A percentile compares a stretch with the other conserved stretches of the same genome.
phyloP scores from a whole-genome alignment of 2,797 vertebrate species.

The Danio tinwini region DNA sequence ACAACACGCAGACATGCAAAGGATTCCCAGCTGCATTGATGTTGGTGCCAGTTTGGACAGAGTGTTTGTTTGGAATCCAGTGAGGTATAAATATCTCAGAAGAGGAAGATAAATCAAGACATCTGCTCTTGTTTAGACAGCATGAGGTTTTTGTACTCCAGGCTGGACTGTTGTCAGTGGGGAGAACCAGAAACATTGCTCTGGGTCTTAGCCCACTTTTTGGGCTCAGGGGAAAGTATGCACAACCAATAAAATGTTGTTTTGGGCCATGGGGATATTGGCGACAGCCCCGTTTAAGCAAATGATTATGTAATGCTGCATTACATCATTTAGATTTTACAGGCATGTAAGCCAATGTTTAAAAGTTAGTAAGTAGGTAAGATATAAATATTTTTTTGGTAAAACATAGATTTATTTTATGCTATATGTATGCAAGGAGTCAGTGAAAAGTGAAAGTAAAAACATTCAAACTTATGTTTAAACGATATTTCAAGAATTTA shows the following conservation, averaged over 20 bases:
- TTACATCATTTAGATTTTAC: not conserved
- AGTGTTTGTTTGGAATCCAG: conserved; percentile 24
- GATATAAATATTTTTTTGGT: not conserved
- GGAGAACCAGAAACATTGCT: not conserved
- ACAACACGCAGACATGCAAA: conserved; percentile 15
- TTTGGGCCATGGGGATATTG: not conserved
- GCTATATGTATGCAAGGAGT: not conserved
- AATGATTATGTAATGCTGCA: not conserved
- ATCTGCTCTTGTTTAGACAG: conserved; percentile 19
- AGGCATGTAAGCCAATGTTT: not conserved
- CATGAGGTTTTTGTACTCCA: not conserved
- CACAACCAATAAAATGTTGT: not conserved
- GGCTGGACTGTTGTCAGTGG: not conserved
- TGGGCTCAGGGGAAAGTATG: not conserved
- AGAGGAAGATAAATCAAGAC: not conserved
- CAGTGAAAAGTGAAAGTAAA: not conserved
- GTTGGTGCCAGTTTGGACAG: conserved; percentile 29
- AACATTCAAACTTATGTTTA: too few species aligned
- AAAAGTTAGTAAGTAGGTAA: not conserved
- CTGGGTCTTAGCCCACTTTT: not conserved
- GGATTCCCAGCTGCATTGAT: conserved; percentile 30
- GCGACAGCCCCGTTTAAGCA: not conserved
- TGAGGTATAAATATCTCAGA: conserved; percentile 20
- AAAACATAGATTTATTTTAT: not conserved
- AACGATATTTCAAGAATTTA: too few species aligned